Conservation (phyloP, 2,797 vertebrate species). For the Acrossocheilus wenchowensis region DNA sequence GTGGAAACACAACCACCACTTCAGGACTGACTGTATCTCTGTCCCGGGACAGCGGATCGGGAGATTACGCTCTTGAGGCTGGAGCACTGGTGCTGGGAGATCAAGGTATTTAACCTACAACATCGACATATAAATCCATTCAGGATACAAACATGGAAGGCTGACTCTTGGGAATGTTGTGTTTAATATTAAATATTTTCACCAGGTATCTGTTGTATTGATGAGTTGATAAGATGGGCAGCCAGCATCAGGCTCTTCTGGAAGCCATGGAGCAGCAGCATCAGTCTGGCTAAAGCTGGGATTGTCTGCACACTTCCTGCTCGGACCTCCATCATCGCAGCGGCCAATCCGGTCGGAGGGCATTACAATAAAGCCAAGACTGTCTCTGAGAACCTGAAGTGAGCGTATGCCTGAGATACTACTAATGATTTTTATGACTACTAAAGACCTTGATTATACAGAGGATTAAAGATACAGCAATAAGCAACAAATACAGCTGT, state of each 20-base stretch:
- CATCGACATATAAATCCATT: not conserved
- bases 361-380: constrained; percentile 98
- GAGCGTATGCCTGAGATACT: constrained; percentile 60
- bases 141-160: constrained; percentile 68
- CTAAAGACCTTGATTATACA: not conserved
- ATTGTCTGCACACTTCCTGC: constrained; percentile 95
- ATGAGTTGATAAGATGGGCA: constrained; percentile 98
- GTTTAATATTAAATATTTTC: not conserved
- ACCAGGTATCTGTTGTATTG: constrained; percentile 92
- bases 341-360: constrained; percentile 94
- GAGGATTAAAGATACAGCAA: not conserved
- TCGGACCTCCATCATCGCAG: constrained; percentile 92
- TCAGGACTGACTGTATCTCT: constrained; percentile 94
- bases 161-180: not conserved
- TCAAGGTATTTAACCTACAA: constrained; percentile 77
- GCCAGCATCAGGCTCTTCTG: constrained; percentile 93
- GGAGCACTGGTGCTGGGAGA: constrained; percentile 94
- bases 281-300: constrained; percentile 97
- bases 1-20: constrained; percentile 94
- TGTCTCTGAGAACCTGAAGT: constrained; percentile 98
- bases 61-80: constrained; percentile 94
- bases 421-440: not conserved
- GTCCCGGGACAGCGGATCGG: constrained; percentile 88
- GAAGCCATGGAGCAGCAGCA: constrained; percentile 99
- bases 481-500: not conserved